phyloP scores from a whole-genome alignment of 1,140 invertebrate species.

The Euwallacea similis region DNA sequence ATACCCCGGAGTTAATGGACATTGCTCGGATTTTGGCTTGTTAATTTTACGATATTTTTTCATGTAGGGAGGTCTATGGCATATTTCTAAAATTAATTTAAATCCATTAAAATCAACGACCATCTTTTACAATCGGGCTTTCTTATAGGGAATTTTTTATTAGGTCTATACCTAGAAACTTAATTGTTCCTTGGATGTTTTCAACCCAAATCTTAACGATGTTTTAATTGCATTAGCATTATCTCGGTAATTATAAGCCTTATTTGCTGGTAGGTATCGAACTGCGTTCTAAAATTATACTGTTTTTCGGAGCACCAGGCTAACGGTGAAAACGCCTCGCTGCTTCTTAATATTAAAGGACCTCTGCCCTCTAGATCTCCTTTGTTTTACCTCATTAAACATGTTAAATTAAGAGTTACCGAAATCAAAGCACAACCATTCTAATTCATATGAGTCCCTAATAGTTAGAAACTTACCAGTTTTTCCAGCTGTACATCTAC shows the following conservation, averaged over 20 bases:
- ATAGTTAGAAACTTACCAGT: constrained; percentile 68
- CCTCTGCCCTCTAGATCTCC: neutral
- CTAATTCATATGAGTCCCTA: too few relatives aligned
- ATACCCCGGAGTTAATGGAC: constrained; percentile 5
- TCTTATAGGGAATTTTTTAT: too few relatives aligned
- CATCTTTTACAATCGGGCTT: too few relatives aligned
- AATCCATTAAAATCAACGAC: too few relatives aligned
- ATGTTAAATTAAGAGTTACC: too few relatives aligned
- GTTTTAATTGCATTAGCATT: constrained; percentile 19
- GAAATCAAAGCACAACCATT: too few relatives aligned
- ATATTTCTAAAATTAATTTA: too few relatives aligned
- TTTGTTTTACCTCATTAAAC: neutral
- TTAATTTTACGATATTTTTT: constrained; percentile 13
- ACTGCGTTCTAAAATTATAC: constrained; percentile 8
- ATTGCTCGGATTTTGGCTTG: constrained; percentile 9
- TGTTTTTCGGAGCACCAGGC: constrained; percentile 1
- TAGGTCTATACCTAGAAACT: too few relatives aligned
- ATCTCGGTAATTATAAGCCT: constrained; percentile 10
- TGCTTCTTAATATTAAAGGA: constrained; percentile 1
- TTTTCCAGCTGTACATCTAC: constrained; percentile 92
- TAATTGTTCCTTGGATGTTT: too few relatives aligned
- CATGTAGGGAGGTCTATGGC: neutral
- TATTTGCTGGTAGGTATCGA: neutral
- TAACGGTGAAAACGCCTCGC: constrained; percentile 18
- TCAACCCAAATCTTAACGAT: constrained; percentile 8